Percentiles rank a stretch among this genome's conserved stretches.
phyloP scores from a whole-genome alignment of 2,888 invertebrate genomes.

The Andrena fulva region DNA sequence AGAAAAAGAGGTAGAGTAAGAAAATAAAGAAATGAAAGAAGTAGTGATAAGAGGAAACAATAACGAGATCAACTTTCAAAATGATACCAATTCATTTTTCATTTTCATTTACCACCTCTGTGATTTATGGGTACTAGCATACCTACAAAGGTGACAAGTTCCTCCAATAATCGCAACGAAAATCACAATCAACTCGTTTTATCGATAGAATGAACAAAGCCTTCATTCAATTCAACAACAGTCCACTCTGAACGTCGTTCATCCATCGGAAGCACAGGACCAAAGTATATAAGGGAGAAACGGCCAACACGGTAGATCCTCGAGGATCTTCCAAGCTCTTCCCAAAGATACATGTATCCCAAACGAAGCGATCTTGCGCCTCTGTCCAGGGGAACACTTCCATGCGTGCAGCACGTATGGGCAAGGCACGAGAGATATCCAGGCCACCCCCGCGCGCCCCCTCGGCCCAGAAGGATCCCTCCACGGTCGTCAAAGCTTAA shows the following conservation, averaged over 20 bases:
- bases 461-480: conserved; percentile 79
- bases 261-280: not conserved
- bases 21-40: no score
- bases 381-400: conserved; percentile 54
- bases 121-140: no score
- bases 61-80: no score
- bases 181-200: no score
- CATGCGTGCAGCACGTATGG: conserved; percentile 58
- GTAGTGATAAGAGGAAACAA: no score
- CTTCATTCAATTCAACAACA: not conserved
- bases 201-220: not conserved
- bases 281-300: not conserved
- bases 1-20: no score
- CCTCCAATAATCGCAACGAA: no score
- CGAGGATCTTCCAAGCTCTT: conserved; percentile 25
- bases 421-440: conserved; percentile 64
- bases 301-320: not conserved
- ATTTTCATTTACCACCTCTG: no score
- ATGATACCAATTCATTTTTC: no score
- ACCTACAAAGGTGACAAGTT: no score
- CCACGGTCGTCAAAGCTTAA: conserved; percentile 84
- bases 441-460: conserved; percentile 55
- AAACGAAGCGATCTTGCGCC: conserved; percentile 42
- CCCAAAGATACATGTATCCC: conserved; percentile 23
- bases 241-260: not conserved